Evolutionary conservation across 2,888 invertebrate genomes (phyloP), one percentile per base, ranked within the genome.

Genomic region (Ennomos fuscantarius): DNA sequence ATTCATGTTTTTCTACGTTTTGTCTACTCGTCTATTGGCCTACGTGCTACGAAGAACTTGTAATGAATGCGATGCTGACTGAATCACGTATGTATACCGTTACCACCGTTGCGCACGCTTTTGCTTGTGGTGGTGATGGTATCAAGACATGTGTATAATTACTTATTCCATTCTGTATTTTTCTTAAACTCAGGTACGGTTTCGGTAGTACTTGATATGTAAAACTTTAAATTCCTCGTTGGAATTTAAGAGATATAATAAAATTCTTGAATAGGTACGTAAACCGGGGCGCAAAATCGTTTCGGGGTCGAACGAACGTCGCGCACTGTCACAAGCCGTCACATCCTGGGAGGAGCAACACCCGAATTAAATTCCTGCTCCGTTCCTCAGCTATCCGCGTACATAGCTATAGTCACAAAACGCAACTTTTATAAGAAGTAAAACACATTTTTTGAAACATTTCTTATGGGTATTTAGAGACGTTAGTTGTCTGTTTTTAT

Each of bases 311-410:
- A 52, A 60, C 62, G 74, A 77, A 82, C 75, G 83, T 84, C 78
- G 78, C 76, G 76, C 69, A 78, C 71, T 79, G 86, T 84, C 85
- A 84, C 84, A 76, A 77, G 74, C 82, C 79, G 87, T 87, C 87
- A 84, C 79, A 80, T 79, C 67, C 72, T 70, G 73, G 61, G 76
- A 70, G 79, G 70, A 81, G 80, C 76, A 83, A 81, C 83, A 83
- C 81, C 82, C 82, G 87, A 89, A 89, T 89, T 89, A 89, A 89
- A 90, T 89, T 89, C 89, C 86, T 80, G 74, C 74, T 72, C 75
- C 78, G 76, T 73, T 74, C 76, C 69, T 78, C 75, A 70, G 74
- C 73, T 73, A 70, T 70, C 68, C 70, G 69, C 48, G 42, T 51
- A 59, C 15, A 34, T 57, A 41, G 44, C 24, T 49, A 47, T 67